These are phyloP conservation scores for Dryas iulia DNA, from an alignment of 1,140 invertebrate species.

Conservation along the genomic window DNA sequence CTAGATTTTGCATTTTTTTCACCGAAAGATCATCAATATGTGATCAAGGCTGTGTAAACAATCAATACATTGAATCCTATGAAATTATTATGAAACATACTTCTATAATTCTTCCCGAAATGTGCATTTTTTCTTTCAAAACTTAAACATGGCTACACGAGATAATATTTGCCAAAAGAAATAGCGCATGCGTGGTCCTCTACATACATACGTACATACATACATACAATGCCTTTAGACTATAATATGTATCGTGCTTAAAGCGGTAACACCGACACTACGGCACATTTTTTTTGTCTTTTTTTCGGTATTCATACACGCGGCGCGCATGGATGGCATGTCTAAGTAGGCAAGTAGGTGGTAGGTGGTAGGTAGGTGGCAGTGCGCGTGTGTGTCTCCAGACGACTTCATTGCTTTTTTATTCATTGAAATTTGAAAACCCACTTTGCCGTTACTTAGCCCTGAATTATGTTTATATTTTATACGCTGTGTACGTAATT, in stretches of 20 bases:
- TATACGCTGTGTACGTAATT: not conserved
- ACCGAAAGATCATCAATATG: not conserved
- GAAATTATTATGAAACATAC: not conserved
- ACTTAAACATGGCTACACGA: not conserved
- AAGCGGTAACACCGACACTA: conserved; percentile 12
- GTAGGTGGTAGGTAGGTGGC: too few species aligned
- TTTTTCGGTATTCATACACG: conserved; percentile 17
- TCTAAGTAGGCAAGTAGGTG: conserved; percentile 6
- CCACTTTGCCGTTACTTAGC: conserved; percentile 1
- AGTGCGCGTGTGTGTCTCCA: not conserved
- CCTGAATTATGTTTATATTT: conserved; percentile 1
- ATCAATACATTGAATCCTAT: not conserved
- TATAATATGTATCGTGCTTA: conserved; percentile 13
- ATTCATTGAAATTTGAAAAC: conserved; percentile 7
- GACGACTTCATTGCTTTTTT: conserved; percentile 5
- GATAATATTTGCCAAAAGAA: not conserved
- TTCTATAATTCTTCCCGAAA: too few species aligned
- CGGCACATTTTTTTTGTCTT: conserved; percentile 17
- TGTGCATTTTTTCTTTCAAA: too few species aligned
- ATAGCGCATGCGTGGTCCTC: conserved; percentile 3
- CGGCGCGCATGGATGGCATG: conserved; percentile 14
- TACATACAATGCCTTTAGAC: not conserved
- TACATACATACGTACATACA: not conserved
- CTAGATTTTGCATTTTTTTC: not conserved
- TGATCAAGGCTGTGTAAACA: not conserved